phyloP scores from a whole-genome alignment of 2,113 vertebrate genomes.

The Cochlearius cochlearius region DNA sequence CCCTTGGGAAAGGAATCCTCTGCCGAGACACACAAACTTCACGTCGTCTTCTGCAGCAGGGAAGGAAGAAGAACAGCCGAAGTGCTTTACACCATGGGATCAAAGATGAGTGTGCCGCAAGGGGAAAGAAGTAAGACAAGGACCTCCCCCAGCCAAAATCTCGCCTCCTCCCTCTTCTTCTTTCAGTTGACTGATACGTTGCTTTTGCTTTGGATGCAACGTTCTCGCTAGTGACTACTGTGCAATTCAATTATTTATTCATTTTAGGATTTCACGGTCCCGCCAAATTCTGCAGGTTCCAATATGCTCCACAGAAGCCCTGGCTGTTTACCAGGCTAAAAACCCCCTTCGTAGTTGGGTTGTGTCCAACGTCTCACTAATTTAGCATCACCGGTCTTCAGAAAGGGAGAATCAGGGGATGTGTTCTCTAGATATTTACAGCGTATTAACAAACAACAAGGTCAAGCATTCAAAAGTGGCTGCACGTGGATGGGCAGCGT shows the following conservation, averaged over 20 bases:
- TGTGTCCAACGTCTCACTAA: neutral
- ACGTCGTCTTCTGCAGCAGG: neutral
- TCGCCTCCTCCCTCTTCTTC: neutral
- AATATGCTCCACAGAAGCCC: neutral
- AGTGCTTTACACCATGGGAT: neutral
- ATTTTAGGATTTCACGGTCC: neutral
- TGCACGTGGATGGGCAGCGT: neutral
- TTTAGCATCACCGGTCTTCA: neutral
- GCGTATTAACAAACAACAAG: neutral
- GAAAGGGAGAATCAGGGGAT: neutral
- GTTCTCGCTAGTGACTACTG: neutral
- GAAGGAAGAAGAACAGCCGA: neutral
- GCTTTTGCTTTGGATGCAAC: neutral
- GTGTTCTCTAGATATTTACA: neutral
- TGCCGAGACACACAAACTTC: slow-evolving; percentile 16
- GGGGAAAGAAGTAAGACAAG: neutral
- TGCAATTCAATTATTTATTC: neutral
- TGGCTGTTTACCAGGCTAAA: neutral
- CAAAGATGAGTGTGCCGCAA: neutral
- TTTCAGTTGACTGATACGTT: neutral
- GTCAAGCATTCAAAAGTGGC: neutral
- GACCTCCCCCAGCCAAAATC: neutral
- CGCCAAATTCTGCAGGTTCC: neutral
- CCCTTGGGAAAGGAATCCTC: neutral
- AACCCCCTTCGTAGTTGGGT: neutral